Evolutionary conservation across 2,797 vertebrate genomes (phyloP).

Genomic region (Lithobates sylvaticus): DNA sequence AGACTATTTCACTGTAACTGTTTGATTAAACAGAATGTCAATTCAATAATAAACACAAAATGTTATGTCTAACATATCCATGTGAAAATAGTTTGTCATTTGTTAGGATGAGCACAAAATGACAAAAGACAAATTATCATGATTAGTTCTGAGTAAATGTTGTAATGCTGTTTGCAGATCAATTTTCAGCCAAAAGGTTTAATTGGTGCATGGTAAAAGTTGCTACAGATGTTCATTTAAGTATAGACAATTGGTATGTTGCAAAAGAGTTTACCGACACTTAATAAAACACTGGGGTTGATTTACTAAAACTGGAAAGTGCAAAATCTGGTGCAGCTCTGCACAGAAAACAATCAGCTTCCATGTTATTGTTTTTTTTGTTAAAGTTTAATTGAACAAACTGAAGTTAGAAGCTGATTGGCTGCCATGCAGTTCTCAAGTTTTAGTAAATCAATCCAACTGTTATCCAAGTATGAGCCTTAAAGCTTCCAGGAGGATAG

Average conservation of each 20-base stretch:
- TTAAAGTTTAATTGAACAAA: no score
- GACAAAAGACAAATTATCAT: conserved; percentile 26
- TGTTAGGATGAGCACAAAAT: conserved; percentile 1
- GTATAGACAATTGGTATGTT: neutral
- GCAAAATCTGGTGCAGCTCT: no score
- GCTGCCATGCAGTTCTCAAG: no score
- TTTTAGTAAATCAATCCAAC: no score
- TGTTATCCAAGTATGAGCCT: no score
- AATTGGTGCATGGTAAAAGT: neutral
- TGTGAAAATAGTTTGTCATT: conserved; percentile 7
- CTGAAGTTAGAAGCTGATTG: no score
- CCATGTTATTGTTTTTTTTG: no score
- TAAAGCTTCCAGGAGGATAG: no score
- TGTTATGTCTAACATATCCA: neutral
- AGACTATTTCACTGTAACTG: neutral
- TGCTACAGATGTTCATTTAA: conserved; percentile 24
- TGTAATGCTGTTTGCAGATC: conserved; percentile 1
- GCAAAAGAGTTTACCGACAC: neutral
- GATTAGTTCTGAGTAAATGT: neutral
- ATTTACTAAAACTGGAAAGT: no score
- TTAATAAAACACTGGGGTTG: neutral
- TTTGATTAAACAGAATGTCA: neutral
- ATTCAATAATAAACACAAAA: neutral
- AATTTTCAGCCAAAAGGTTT: neutral
- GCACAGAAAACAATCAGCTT: no score